Evolutionary conservation across 2,888 invertebrate species (phyloP).

Genomic region (Morinoia aosen): DNA sequence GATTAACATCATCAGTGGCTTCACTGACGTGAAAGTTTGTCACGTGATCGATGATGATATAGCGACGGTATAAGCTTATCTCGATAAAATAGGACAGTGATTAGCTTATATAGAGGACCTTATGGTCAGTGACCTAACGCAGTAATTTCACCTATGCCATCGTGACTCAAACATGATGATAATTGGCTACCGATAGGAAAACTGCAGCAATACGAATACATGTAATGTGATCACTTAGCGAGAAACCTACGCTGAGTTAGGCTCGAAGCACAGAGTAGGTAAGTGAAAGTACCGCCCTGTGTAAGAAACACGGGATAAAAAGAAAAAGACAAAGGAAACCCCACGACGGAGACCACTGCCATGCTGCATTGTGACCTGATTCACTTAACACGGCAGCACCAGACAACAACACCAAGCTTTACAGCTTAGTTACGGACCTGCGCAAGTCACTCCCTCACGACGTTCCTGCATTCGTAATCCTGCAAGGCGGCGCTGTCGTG

Average conservation of each 20-base stretch:
- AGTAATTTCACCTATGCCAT: no score
- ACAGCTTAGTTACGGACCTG: not conserved
- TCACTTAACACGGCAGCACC: not conserved
- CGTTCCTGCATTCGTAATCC: not conserved
- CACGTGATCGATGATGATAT: no score
- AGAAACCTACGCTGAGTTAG: not conserved
- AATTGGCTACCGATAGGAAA: no score
- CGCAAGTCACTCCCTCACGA: not conserved
- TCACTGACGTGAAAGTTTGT: no score
- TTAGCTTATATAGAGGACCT: no score
- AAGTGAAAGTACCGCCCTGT: not conserved
- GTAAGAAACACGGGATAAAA: not conserved
- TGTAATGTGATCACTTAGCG: not conserved
- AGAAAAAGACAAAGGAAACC: not conserved
- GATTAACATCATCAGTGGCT: no score
- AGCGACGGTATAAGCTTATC: no score
- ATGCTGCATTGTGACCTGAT: not conserved
- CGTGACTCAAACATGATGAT: no score
- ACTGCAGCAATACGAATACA: no score
- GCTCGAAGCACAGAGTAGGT: not conserved
- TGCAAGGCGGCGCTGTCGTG: not conserved
- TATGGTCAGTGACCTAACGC: no score
- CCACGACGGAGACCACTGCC: not conserved
- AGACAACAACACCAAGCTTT: not conserved
- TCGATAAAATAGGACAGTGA: no score